phyloP scores from a whole-genome alignment of 2,113 vertebrate species.

The Ammodytes marinus region DNA sequence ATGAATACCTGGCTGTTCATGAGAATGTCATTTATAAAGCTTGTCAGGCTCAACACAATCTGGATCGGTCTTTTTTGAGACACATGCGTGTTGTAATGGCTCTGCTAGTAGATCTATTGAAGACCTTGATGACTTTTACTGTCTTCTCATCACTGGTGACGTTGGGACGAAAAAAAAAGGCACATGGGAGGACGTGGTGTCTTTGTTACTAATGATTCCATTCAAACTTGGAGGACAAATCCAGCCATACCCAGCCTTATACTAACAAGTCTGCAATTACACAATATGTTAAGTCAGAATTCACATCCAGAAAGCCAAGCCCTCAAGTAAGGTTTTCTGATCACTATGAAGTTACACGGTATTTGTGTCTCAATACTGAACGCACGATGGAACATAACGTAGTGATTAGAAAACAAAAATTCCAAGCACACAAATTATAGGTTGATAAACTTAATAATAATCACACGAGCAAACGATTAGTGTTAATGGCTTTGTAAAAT shows the following conservation, averaged over 20 bases:
- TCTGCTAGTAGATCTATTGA: not conserved
- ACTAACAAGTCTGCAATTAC: not conserved
- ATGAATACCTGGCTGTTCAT: not conserved
- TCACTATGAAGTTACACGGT: too few relatives aligned
- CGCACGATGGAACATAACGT: not conserved
- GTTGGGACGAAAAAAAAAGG: too few relatives aligned
- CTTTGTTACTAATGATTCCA: too few relatives aligned
- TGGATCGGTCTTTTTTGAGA: not conserved
- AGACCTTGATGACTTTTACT: not conserved
- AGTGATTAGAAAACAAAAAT: not conserved
- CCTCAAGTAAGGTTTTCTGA: not conserved
- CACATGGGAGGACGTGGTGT: too few relatives aligned
- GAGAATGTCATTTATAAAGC: not conserved
- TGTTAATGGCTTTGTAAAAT: not conserved
- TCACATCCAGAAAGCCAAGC: not conserved
- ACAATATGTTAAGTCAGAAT: not conserved
- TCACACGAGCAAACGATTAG: not conserved
- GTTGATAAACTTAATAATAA: not conserved
- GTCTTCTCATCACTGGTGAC: not conserved
- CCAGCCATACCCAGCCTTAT: not conserved
- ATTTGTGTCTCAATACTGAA: not conserved
- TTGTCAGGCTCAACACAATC: not conserved
- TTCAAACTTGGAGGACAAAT: not conserved
- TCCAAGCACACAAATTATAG: not conserved
- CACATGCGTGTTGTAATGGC: not conserved